Base-by-base conservation (phyloP, 2,888 invertebrate species). In the Onchidella celtica region DNA sequence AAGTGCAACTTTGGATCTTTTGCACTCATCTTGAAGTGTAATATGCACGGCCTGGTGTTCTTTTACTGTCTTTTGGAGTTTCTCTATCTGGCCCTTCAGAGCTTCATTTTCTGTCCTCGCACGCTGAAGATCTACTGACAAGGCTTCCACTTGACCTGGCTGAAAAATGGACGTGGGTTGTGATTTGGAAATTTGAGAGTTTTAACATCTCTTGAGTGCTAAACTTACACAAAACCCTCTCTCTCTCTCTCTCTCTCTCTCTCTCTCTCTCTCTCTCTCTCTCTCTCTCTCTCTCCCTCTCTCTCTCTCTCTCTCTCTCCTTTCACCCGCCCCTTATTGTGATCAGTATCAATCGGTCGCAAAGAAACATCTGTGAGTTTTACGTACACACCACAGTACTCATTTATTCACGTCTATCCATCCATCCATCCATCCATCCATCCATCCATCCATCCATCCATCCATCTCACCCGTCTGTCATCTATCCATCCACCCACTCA, bases 81-180 rank as follows among this genome's bases (percentile, higher is more conserved):
- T 90, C 34, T 88, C 88, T 9, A 89, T 80, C 66, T 90, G 87
- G 0, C 65, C 34, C 81, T 83, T 86, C 34, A 91, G 84, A 1
- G 70, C 61, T 38, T 89, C 90, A 61, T 89, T 90, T 74, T 91
- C 91, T 2, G 73, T 63, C 78, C 87, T 87, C 1, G 86, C 83
- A 81, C 87, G 88, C 55, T 89, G 88, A 6, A 90, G 82, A 34
- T 91, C 91, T 14, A 87, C 79, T 34, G 89, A 87, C 32, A 89
- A 87, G 1, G 89, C 88, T 14, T 90, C 90, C 6, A 88, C 88
- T 2, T 90, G 90, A 61, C 90, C 90, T 68, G 87, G 88, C 70
- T 69, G 27, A 4, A 61, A n/a, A 70, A n/a, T 3, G 47, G n/a
- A n/a, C n/a, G n/a, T n/a, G n/a, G n/a, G n/a, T n/a, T n/a, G n/a